Evolutionary conservation across 1,140 invertebrate species (phyloP), one percentile per base, ranked within the genome.

Genomic region (Cyclina sinensis): DNA sequence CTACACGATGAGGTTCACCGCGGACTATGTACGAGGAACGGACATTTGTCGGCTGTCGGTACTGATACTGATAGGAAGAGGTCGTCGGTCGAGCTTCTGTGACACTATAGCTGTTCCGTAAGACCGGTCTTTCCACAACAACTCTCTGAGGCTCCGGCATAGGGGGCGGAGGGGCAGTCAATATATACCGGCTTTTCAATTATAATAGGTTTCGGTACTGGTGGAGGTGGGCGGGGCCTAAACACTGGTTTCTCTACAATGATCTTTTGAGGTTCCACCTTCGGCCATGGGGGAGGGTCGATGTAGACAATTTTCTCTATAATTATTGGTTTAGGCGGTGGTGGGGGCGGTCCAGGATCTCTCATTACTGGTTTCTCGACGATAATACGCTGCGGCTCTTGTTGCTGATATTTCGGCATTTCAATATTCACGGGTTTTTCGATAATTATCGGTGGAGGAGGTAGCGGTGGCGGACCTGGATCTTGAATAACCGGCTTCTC

Each of bases 111-210:
- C 43, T 51, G 2, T 35, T 84, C 12, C 81, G 37, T 12, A 84
- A 32, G 0, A 73, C 27, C 16, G 81, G 81, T 73, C 73, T 84
- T 24, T 84, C 62, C 0, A 84, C 81, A 0, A 84, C 54, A 12
- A 84, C n/a, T 46, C 65, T 84, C 32, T 84, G 81, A 27, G 37
- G 81, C 21, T 68, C 62, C 21, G 37, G 57, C 24, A 35, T 1
- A 27, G 81, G 81, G 12, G 37, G 16, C 32, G 5, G 32, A 16
- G 16, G 81, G 62, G 30, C 16, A 1, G 27, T 84, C 81, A n/a
- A 84, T 73, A 46, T 84, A 84, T 0, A 84, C 81, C 1, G 65
- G 62, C 37, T 84, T 84, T 62, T 84, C 81, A 73, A 84, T 84
- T 3, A 81, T 81, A n/a, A 84, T 84, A 16, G 65, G 62, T 54